These are phyloP conservation scores for Beroe forskalii DNA, from an alignment of 37 sponge, comb jelly and placozoan genomes.

Conservation along the genomic window DNA sequence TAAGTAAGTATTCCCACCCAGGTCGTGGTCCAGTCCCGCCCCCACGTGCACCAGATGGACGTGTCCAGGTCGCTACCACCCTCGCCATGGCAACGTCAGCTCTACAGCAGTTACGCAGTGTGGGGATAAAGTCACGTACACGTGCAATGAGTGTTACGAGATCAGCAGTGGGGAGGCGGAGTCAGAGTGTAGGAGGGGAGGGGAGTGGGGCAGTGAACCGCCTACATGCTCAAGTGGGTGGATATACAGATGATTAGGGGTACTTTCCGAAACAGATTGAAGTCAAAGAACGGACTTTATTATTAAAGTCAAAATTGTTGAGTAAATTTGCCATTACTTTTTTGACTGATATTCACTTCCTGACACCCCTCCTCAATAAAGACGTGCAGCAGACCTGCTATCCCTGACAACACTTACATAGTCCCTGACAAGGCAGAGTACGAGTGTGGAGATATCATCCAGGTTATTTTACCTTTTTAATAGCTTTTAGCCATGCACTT, in stretches of 20 bases:
- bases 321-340: no score
- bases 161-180: background rate
- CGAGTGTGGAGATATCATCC: background rate
- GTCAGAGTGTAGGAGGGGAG: background rate
- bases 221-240: background rate
- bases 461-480: no score
- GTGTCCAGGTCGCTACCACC: background rate
- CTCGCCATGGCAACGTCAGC: background rate
- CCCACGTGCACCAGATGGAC: constrained; percentile 34
- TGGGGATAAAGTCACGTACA: background rate
- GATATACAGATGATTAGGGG: no score
- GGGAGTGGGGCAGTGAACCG: background rate
- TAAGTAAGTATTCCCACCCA: no score
- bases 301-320: no score
- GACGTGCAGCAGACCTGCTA: background rate
- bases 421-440: background rate
- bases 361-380: background rate
- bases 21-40: constrained; percentile 36
- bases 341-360: no score
- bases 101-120: background rate
- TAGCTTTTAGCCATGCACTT: no score
- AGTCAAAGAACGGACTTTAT: no score
- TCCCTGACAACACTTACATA: constrained; percentile 8
- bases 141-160: constrained; percentile 38
- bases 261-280: no score